phyloP scores from a whole-genome alignment of 1,140 invertebrate species.

The Drosophila bocqueti region DNA sequence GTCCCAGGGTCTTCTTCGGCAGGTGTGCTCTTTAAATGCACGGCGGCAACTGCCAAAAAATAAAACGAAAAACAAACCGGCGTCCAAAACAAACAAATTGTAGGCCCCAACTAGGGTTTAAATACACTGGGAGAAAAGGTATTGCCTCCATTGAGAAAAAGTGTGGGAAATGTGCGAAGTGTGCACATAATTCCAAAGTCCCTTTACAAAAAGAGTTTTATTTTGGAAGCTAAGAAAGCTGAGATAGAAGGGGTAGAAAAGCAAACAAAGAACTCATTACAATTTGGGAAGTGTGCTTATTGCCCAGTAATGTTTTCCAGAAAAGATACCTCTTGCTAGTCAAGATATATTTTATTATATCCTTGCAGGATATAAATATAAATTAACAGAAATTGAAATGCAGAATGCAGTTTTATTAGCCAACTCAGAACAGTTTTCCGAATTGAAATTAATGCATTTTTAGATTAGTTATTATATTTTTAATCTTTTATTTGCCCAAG shows the following conservation, averaged over 20 bases:
- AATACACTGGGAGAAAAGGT: conserved; percentile 1
- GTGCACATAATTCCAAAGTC: background rate
- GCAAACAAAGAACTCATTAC: background rate
- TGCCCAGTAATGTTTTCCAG: too few species aligned
- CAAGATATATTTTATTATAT: too few species aligned
- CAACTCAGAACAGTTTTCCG: too few species aligned
- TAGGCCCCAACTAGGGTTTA: conserved; percentile 13
- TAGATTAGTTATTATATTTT: too few species aligned
- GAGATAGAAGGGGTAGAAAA: background rate
- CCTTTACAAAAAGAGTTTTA: background rate
- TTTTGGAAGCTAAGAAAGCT: too few species aligned
- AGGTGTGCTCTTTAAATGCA: conserved; percentile 79
- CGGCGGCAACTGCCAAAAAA: conserved; percentile 68
- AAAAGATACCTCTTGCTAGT: too few species aligned
- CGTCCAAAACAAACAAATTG: conserved; percentile 30
- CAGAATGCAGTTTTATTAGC: too few species aligned
- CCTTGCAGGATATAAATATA: too few species aligned
- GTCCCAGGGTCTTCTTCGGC: conserved; percentile 52
- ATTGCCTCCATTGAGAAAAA: too few species aligned
- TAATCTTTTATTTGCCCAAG: background rate
- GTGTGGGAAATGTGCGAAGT: background rate
- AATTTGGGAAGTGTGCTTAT: too few species aligned
- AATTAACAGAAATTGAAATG: too few species aligned
- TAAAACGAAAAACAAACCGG: conserved; percentile 22
- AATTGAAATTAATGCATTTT: too few species aligned